Conservation (phyloP, 2,888 invertebrate species). For the Mesorhabditis belari region DNA sequence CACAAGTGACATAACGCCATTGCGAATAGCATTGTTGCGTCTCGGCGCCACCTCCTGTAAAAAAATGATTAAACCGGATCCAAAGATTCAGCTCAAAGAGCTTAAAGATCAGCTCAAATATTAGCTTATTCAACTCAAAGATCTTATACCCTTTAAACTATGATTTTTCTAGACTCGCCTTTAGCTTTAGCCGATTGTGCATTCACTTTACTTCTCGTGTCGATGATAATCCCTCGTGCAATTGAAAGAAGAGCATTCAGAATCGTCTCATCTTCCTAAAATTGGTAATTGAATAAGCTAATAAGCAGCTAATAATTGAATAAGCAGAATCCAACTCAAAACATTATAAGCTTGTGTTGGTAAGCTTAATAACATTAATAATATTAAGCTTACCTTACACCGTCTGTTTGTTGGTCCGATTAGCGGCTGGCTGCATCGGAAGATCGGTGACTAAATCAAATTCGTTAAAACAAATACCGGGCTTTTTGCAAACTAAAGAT, state of each 20-base stretch:
- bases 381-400: no score
- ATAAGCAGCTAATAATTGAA: no score
- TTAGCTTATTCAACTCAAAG: no score
- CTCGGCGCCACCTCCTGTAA: constrained; percentile 77
- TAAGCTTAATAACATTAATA: no score
- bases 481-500: neutral
- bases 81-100: neutral
- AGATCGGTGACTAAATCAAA: constrained; percentile 51
- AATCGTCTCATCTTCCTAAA: constrained; percentile 89
- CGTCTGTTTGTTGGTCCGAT: constrained; percentile 79
- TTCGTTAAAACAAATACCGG: neutral
- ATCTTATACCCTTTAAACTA: no score
- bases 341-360: no score
- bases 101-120: no score
- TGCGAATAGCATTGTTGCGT: constrained; percentile 88
- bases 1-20: constrained; percentile 88
- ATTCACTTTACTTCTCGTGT: constrained; percentile 74
- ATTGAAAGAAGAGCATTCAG: constrained; percentile 78
- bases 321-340: no score
- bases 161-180: no score
- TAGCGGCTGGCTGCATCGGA: constrained; percentile 86
- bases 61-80: neutral
- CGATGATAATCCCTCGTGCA: constrained; percentile 76
- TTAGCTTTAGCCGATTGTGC: constrained; percentile 71
- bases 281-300: no score